These are phyloP conservation scores for Anthoscopus minutus DNA, from an alignment of 2,113 vertebrate genomes.

Conservation along the genomic window DNA sequence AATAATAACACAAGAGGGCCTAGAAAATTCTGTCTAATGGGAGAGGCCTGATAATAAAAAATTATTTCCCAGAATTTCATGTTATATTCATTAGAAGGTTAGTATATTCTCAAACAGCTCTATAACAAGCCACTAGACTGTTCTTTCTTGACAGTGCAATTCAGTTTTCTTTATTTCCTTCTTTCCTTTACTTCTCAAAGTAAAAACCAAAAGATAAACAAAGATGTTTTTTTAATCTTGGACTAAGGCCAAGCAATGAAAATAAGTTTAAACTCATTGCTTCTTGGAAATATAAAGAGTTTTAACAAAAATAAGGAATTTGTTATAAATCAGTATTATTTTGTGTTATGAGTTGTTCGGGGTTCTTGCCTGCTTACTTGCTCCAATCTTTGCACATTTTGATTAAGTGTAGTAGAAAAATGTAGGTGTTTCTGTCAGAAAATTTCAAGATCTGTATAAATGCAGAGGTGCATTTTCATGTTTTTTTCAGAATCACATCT, in stretches of 20 bases:
- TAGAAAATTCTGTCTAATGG: not conserved
- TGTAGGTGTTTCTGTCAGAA: not conserved
- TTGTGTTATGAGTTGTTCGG: not conserved
- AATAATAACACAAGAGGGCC: not conserved
- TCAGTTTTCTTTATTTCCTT: not conserved
- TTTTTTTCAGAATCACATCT: not conserved
- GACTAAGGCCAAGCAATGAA: not conserved
- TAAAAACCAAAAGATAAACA: not conserved
- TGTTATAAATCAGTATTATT: not conserved
- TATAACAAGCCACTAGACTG: not conserved
- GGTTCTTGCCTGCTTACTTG: not conserved
- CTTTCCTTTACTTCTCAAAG: not conserved
- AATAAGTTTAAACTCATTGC: not conserved
- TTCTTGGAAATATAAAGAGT: not conserved
- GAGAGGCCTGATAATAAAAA: not conserved
- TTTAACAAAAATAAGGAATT: not conserved
- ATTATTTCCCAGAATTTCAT: not conserved
- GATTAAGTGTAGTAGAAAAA: not conserved
- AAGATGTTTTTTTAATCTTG: not conserved
- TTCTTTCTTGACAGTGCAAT: not conserved
- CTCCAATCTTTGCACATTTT: rapidly evolving
- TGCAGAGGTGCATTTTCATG: not conserved
- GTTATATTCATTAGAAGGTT: not conserved
- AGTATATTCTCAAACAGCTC: not conserved
- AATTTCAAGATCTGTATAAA: not conserved